Evolutionary conservation across 2,888 invertebrate species (phyloP).

Genomic region (Gerris lacustris): DNA sequence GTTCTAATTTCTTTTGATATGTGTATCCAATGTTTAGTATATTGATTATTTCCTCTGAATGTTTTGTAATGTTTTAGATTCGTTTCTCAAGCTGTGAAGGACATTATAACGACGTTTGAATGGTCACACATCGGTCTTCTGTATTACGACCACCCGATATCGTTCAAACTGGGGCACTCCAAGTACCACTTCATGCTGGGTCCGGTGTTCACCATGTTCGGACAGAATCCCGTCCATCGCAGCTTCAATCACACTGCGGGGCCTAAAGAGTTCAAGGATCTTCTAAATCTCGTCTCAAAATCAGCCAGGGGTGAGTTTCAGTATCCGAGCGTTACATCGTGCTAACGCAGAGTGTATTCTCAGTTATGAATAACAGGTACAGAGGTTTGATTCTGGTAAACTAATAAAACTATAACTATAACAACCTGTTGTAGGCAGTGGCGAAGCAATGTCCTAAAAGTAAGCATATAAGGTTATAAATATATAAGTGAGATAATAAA

Average conservation of each 20-base stretch:
- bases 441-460: too few species aligned
- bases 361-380: too few species aligned
- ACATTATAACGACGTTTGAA: constrained; percentile 21
- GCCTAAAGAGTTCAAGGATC: constrained; percentile 44
- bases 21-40: not conserved
- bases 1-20: too few species aligned
- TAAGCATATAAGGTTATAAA: too few species aligned
- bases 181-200: constrained; percentile 64
- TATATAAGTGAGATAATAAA: too few species aligned
- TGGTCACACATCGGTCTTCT: constrained; percentile 51
- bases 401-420: too few species aligned
- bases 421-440: too few species aligned
- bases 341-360: too few species aligned
- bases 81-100: constrained; percentile 33
- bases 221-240: constrained; percentile 42
- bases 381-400: too few species aligned
- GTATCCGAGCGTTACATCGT: not conserved
- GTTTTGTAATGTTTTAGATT: constrained; percentile 17
- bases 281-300: constrained; percentile 32
- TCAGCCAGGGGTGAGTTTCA: constrained; percentile 27
- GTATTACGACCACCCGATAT: constrained; percentile 54
- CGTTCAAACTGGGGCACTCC: constrained; percentile 51
- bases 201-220: constrained; percentile 49
- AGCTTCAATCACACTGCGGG: constrained; percentile 51
- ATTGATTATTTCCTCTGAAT: not conserved